Percentiles rank a stretch among this genome's conserved stretches.
Conservation (phyloP, 2,113 vertebrate species). For the Dermatemys mawii region DNA sequence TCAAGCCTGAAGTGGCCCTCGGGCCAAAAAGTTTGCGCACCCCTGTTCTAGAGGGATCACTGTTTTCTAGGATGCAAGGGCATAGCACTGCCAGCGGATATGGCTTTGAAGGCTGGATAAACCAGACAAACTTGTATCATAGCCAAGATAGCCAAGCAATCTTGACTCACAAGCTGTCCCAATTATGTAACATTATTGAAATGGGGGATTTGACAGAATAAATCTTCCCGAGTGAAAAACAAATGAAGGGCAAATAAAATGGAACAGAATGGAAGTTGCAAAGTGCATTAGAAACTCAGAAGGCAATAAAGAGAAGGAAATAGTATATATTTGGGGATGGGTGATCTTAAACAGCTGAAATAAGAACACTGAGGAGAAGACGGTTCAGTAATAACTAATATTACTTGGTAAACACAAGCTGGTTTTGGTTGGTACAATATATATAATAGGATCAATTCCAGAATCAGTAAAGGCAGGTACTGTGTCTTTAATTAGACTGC, state of each 20-base stretch:
- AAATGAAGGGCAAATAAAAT: not conserved
- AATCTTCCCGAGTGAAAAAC: not conserved
- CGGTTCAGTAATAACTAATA: not conserved
- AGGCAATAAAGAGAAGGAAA: not conserved
- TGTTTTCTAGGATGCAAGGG: not conserved
- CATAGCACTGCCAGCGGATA: not conserved
- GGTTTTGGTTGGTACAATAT: not conserved
- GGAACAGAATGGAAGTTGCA: not conserved
- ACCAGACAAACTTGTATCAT: rapidly evolving
- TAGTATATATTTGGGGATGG: not conserved
- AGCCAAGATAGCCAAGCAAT: not conserved
- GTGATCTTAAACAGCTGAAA: not conserved
- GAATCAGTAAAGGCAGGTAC: not conserved
- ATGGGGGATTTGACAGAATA: not conserved
- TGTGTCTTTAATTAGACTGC: not conserved
- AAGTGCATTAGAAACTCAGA: not conserved
- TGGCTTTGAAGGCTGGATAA: not conserved
- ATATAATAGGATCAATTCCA: not conserved
- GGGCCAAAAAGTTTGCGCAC: too few species aligned
- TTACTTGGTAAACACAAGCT: not conserved
- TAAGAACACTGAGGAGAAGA: not conserved
- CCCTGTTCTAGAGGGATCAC: not conserved
- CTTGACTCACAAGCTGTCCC: not conserved
- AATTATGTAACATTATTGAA: not conserved
- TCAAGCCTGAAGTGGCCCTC: too few species aligned